Conservation (phyloP, 2,888 invertebrate species). For the Stenolophus ochropezus region DNA sequence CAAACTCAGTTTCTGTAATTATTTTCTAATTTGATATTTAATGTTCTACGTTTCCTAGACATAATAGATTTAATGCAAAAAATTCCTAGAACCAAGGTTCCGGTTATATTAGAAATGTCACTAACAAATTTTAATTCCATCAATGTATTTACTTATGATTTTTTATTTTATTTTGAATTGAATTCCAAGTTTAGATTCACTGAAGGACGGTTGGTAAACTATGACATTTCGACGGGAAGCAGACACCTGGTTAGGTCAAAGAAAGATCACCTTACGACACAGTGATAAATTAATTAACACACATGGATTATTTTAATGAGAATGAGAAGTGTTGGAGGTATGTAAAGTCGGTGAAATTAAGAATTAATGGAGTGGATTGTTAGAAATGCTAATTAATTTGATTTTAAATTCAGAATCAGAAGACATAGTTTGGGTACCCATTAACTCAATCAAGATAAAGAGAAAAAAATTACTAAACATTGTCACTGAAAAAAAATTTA, state of each 20-base stretch:
- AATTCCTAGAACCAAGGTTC: no score
- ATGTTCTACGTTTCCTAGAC: no score
- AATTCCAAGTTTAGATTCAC: not conserved
- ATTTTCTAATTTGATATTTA: no score
- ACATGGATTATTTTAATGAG: slow-evolving; percentile 37
- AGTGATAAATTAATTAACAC: slow-evolving; percentile 45
- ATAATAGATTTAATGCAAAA: no score
- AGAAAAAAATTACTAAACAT: not conserved
- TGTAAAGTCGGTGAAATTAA: slow-evolving; percentile 9
- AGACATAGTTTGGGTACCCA: not conserved
- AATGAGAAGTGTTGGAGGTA: not conserved
- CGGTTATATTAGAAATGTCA: no score
- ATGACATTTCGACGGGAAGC: slow-evolving; percentile 40
- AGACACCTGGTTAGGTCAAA: slow-evolving; percentile 37
- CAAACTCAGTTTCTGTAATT: no score
- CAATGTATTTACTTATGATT: no score
- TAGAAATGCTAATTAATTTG: slow-evolving; percentile 30
- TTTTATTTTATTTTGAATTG: not conserved
- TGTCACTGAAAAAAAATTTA: no score
- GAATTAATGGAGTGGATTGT: slow-evolving; percentile 16
- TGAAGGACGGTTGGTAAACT: slow-evolving; percentile 37
- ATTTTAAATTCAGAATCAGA: not conserved
- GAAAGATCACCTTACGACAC: slow-evolving; percentile 40
- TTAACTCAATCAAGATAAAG: not conserved
- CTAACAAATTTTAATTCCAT: slow-evolving; percentile 8